Percentiles rank a stretch among this genome's conserved stretches.
Evolutionary conservation across 2,888 invertebrate species (phyloP).

Genomic region (Encarsia formosa): DNA sequence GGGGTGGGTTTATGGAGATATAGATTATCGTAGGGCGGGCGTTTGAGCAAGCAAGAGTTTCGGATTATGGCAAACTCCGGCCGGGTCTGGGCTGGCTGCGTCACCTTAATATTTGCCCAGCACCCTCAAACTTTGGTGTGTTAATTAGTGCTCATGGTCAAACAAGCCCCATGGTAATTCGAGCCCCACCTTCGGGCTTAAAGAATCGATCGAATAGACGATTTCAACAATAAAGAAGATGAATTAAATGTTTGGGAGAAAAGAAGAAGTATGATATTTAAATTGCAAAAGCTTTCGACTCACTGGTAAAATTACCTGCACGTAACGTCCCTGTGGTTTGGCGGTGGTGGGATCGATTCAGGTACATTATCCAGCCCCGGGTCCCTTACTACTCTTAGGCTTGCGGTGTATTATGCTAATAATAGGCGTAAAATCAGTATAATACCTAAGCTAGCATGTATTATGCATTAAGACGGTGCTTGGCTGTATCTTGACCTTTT

Average conservation of each 20-base stretch:
- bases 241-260: too few relatives aligned
- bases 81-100: too few relatives aligned
- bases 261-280: too few relatives aligned
- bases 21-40: too few relatives aligned
- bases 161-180: background rate
- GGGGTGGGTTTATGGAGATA: too few relatives aligned
- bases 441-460: constrained; percentile 15
- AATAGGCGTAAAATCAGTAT: constrained; percentile 8
- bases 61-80: constrained; percentile 10
- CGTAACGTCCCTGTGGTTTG: too few relatives aligned
- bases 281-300: too few relatives aligned
- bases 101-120: constrained; percentile 20
- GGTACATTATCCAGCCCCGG: background rate
- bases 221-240: too few relatives aligned
- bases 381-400: background rate
- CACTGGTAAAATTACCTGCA: too few relatives aligned
- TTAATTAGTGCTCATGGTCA: constrained; percentile 21
- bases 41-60: background rate
- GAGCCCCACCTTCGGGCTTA: too few relatives aligned
- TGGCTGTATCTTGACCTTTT: constrained; percentile 22
- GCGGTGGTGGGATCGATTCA: constrained; percentile 10
- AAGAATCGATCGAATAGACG: too few relatives aligned
- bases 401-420: constrained; percentile 14
- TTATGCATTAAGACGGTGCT: constrained; percentile 10
- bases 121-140: constrained; percentile 16